Base-by-base conservation (phyloP, 2,888 invertebrate genomes). In the Didymodactylos carnosus region DNA sequence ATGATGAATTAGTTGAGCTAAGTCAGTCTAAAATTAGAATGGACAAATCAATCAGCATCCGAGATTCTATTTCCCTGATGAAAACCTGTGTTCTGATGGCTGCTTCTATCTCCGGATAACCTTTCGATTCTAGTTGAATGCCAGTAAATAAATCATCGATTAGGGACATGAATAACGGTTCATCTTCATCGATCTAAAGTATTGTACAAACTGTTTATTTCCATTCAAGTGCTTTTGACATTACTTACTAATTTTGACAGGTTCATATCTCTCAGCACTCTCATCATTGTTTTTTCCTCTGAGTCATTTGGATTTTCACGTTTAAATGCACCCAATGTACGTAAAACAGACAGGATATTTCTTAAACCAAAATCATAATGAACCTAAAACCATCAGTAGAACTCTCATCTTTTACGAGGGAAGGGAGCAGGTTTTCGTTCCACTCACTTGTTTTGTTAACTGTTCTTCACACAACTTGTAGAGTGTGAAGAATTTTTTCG, bases 401-500 rank as follows among this genome's bases (percentile, higher is more conserved):
- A n/a, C n/a, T n/a, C n/a, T n/a, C n/a, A n/a, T n/a, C n/a, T n/a
- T n/a, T n/a, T n/a, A n/a, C n/a, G n/a, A n/a, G n/a, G n/a, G n/a
- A n/a, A n/a, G n/a, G n/a, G n/a, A n/a, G n/a, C n/a, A n/a, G n/a
- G n/a, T n/a, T n/a, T n/a, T n/a, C n/a, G n/a, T n/a, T n/a, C n/a
- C n/a, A n/a, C n/a, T n/a, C n/a, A 89, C 91, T 87, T 95, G 94
- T 84, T 95, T 95, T 0, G 94, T 94, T 14, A 95, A 86, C 83
- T 95, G 95, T 82, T 95, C 95, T 82, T 95, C 95, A 82, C 95
- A 95, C 8, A 95, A 85, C 83, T 94, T 95, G 83, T 95, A 95
- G 25, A 95, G 85, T 0, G 94, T 95, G 84, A 92, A 95, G 85
- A 95, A 95, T 83, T 95, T 95, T 78, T 94, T 87, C 0, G 95